phyloP scores from a whole-genome alignment of 2,797 vertebrate species.

The Apogon hyalosoma region DNA sequence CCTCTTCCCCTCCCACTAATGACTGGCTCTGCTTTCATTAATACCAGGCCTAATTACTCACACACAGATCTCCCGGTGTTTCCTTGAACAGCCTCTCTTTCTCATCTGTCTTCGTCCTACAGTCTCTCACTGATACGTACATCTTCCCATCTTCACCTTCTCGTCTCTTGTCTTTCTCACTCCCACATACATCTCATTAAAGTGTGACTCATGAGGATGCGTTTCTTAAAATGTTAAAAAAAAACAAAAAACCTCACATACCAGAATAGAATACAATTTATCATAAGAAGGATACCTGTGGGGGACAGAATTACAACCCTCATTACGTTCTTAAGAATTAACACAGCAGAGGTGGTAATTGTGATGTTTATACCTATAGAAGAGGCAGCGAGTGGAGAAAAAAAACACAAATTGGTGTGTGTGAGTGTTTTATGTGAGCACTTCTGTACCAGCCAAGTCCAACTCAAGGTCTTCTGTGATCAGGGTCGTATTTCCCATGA shows the following conservation, averaged over 20 bases:
- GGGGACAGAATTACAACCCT: slow-evolving; percentile 22
- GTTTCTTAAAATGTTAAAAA: slow-evolving; percentile 8
- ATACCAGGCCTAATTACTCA: slow-evolving; percentile 55
- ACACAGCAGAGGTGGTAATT: neutral
- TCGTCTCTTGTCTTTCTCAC: slow-evolving; percentile 7
- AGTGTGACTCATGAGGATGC: slow-evolving; percentile 41
- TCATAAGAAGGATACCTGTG: slow-evolving; percentile 28
- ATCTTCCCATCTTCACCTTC: slow-evolving; percentile 17
- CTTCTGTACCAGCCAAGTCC: slow-evolving; percentile 4
- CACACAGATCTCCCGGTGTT: slow-evolving; percentile 35
- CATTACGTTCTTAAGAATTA: slow-evolving; percentile 8
- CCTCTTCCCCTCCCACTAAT: slow-evolving; percentile 40
- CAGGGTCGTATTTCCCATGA: slow-evolving; percentile 40
- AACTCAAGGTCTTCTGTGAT: slow-evolving; percentile 35
- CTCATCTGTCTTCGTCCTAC: slow-evolving; percentile 33
- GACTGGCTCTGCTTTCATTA: slow-evolving; percentile 49
- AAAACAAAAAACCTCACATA: slow-evolving; percentile 12
- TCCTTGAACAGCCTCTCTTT: slow-evolving; percentile 15
- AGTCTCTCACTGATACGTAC: slow-evolving; percentile 13
- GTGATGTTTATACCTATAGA: slow-evolving; percentile 9
- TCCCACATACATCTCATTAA: slow-evolving; percentile 50
- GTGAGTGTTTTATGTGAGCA: slow-evolving; percentile 1
- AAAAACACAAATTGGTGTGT: neutral
- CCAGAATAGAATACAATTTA: slow-evolving; percentile 14
- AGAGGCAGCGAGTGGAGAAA: neutral